Conservation (phyloP, 2,888 invertebrate genomes). For the Chloromyia formosa region DNA sequence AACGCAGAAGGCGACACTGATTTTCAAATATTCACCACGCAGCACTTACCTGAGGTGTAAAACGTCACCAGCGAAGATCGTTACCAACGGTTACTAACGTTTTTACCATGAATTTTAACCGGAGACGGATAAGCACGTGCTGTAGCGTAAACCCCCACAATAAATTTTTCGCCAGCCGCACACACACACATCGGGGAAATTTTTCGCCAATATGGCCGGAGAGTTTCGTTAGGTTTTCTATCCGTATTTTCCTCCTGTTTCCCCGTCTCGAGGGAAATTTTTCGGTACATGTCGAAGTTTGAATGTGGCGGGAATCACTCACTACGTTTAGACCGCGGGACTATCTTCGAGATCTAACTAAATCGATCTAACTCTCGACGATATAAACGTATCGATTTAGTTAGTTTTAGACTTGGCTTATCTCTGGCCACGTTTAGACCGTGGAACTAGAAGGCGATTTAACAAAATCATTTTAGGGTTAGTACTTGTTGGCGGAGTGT, state of each 20-base stretch:
- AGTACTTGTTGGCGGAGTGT: too few species aligned
- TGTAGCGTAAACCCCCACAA: constrained; percentile 36
- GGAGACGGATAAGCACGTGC: constrained; percentile 44
- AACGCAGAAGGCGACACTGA: background rate
- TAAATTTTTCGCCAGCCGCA: constrained; percentile 49
- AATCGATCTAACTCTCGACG: too few species aligned
- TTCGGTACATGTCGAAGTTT: background rate
- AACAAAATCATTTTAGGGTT: too few species aligned
- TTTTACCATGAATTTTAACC: constrained; percentile 38
- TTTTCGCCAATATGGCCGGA: constrained; percentile 54
- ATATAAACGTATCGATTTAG: too few species aligned
- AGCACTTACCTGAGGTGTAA: constrained; percentile 8
- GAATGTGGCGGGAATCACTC: constrained; percentile 19
- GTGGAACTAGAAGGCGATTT: too few species aligned
- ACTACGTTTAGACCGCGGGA: too few species aligned
- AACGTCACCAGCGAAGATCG: background rate
- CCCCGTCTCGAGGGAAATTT: constrained; percentile 36
- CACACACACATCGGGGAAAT: constrained; percentile 51
- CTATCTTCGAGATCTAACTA: too few species aligned
- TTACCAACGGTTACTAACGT: background rate
- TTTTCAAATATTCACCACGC: background rate
- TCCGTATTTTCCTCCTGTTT: constrained; percentile 10
- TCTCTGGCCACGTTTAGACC: too few species aligned
- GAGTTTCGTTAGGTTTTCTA: constrained; percentile 45
- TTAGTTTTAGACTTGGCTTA: too few species aligned